phyloP scores from a whole-genome alignment of 2,797 vertebrate genomes.

The Amazona ochrocephala region DNA sequence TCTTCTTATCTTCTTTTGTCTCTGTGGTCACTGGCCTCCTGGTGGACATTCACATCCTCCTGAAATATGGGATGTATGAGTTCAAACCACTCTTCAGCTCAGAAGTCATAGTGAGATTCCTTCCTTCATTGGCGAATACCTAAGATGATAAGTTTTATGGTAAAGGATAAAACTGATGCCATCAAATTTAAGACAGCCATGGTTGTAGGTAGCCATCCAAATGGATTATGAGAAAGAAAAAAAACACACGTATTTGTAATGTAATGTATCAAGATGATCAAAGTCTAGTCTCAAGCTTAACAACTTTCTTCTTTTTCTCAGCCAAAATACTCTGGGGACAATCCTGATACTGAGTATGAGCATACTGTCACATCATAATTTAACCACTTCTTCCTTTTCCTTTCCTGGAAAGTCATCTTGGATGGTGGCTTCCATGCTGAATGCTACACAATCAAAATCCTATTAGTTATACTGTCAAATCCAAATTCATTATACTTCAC shows the following conservation, averaged over 20 bases:
- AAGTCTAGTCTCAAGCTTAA: not conserved
- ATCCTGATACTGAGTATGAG: not conserved
- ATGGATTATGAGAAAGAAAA: not conserved
- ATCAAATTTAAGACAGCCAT: not conserved
- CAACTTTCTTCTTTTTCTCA: not conserved
- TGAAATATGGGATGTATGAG: not conserved
- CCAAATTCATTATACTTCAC: conserved; percentile 3
- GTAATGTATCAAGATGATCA: not conserved
- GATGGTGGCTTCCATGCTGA: not conserved
- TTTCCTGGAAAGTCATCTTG: conserved; percentile 17
- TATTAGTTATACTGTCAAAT: conserved; percentile 36
- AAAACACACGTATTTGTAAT: rapidly evolving
- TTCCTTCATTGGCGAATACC: not conserved
- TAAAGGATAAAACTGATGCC: not conserved
- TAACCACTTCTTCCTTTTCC: not conserved
- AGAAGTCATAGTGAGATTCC: not conserved
- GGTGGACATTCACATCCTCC: not conserved
- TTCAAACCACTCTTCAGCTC: not conserved
- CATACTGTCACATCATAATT: not conserved
- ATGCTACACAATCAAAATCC: conserved; percentile 22
- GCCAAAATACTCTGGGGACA: not conserved
- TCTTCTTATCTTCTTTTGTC: not conserved
- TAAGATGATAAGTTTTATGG: rapidly evolving
- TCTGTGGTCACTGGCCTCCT: not conserved
- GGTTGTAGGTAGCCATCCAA: not conserved